Evolutionary conservation across 2,797 vertebrate species (phyloP), one percentile per base, ranked within the genome.

Genomic region (Anguilla marmorata): DNA sequence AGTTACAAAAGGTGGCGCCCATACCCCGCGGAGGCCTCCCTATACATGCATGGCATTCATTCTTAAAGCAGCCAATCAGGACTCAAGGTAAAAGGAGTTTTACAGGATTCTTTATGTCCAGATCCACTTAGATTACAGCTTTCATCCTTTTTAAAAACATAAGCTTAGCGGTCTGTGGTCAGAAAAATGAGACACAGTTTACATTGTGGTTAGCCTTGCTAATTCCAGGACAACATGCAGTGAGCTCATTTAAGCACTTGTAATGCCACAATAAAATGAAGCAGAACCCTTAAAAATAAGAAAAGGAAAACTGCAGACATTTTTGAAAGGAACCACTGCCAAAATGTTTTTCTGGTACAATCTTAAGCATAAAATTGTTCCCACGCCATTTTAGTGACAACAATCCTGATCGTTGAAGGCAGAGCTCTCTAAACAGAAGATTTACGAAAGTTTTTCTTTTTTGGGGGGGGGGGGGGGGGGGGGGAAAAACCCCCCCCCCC

Each of bases 41-140:
- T 92, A 27, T 92, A 94, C 92, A 93, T 94, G 94, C 45, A 88
- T 86, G 72, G 90, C 90, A 92, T 95, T 92, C 93, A 58, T 33
- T 84, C 83, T 12, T n/a, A 82, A 90, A 91, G 92, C 88, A 91
- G 85, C 88, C 89, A 88, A 87, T 89, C 88, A 50, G 58, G 50
- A 87, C 86, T 84, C 88, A 88, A 11, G 87, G 91, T 50, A 90
- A 87, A 0, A 27, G 86, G 83, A 89, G 89, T 89, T 91, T 90
- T 92, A 19, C 41, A 30, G 86, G 89, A 88, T 88, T 14, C 52
- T 69, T 48, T 14, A 12, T 45, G 8, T n/a, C 14, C n/a, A 84
- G 79, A 84, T 69, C n/a, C 45, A 52, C 50, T 63, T 27, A 74
- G 11, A 74, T 5, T 66, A 21, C 24, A 6, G 63, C 69, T 74